Evolutionary conservation across 2,113 vertebrate genomes (phyloP), one percentile per base, ranked within the genome.

Genomic region (Bungarus multicinctus): DNA sequence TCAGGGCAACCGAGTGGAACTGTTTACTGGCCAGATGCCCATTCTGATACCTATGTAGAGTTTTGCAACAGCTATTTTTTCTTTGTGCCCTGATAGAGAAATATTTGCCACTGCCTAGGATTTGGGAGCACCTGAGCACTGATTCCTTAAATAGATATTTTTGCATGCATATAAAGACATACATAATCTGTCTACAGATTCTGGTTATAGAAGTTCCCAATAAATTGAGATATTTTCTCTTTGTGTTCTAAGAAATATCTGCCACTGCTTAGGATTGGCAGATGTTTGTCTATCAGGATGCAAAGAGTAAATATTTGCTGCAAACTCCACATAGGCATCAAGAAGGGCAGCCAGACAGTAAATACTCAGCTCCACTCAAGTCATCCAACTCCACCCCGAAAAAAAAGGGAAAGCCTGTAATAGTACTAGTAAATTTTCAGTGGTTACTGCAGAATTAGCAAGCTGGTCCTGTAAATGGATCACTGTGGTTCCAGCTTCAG

Each of bases 131-230:
- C 95, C 95, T 96, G 93, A 95, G 93, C 94, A 57, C 69, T 92
- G 45, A 60, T 12, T 58, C 93, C 92, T 88, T 91, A 95, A 96
- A 92, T 85, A 95, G 34, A 94, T 96, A 95, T 96, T 50, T 81
- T 92, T n/a, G 93, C 47, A 18, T 34, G 14, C 64, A 74, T 74
- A 74, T 34, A 74, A 74, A 74, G 30, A 81, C 16, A 39, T 39
- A 81, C 16, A 39, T 39, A 39, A 81, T 47, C n/a, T 43, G 12
- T 8, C 85, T 53, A 94, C 90, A 69, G 90, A 95, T 95, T 95
- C 81, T 94, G 74, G 86, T 69, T 39, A 20, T 88, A 95, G 85
- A 93, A 0, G 12, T 92, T 92, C 88, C 92, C 86, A 94, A 91
- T 27, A 87, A 52, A 16, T 4, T 55, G 85, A 6, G 54, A 30